Evolutionary conservation across 2,888 invertebrate genomes (phyloP), one percentile per base, ranked within the genome.

Genomic region (Pristionchus fissidentatus): DNA sequence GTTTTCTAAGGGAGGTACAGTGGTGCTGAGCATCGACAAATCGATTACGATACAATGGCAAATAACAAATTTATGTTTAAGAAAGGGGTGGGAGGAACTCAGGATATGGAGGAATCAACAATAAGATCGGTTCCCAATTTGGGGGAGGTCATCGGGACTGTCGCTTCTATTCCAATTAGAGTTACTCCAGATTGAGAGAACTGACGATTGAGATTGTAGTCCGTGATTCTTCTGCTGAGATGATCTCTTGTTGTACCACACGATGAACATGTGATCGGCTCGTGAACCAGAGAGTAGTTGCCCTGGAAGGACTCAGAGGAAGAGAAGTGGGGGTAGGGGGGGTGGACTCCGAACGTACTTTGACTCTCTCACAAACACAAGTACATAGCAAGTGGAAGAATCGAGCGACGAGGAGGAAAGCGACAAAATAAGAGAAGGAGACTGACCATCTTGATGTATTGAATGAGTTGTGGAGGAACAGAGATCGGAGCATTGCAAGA

Each of bases 191-290:
- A 3, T 41, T 80, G 66, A 52, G 82, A 60, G 22, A 84, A 83
- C 15, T 38, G 62, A 32, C 77, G 75, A 15, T 66, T 75, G 60
- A 86, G 83, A 75, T 84, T 84, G 83, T 77, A 78, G 32, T 85
- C 85, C 35, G 82, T 84, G 29, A 86, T 43, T 66, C 84, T 85
- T 32, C 87, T 85, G 15, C 84, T 83, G 29, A 87, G 84, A 83
- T 88, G 88, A 73, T 85, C 86, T 26, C 87, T 79, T 29, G 85
- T 84, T n/a, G 70, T 70, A 4, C 87, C 87, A 83, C 88, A 88
- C n/a, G 87, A 62, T 3, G 86, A 66, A 77, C 88, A 88, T 5
- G 85, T 85, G 66, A 87, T 35, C 29, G 84, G 83, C 79, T 88
- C 88, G 83, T 88, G 86, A 60, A 88, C 82, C 15, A 87, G 85